Evolutionary conservation across 2,797 vertebrate species (phyloP), one percentile per base, ranked within the genome.

Genomic region (Spinibarbus caldwelli): DNA sequence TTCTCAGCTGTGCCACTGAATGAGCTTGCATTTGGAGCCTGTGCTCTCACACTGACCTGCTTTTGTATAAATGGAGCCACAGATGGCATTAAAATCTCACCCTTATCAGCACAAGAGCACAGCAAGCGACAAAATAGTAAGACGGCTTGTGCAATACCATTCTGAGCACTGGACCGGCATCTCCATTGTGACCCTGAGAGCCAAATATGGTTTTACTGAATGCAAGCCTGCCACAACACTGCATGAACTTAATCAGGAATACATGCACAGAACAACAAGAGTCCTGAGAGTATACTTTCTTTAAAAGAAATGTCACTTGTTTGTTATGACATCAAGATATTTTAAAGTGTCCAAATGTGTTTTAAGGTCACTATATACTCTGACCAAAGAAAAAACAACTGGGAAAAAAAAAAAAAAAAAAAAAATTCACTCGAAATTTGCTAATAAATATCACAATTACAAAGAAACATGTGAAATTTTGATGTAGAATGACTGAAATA

Each of bases 261-360:
- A 31, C 57, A 17, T 78, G 77, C 77, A 62, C 77, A 41, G 75
- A 59, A 78, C 34, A 78, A 59, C n/a, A 78, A 78, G 57, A 14
- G 57, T 45, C 3, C 57, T 17, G 54, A 31, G 3, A 45, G 6
- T 17, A n/a, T n/a, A 38, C 1, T 77, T 26, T 36, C 34, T 59
- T 59, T 10, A 6, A 57, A 59, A n/a, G 1, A 41, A n/a, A 77
- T 59, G 12, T 23, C 49, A 54, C 4, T 72, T 45, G 21, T 23
- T 36, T 54, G 73, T 31, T n/a, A 4, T 38, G 29, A 38, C 49
- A 77, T 76, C 31, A 73, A 31, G 9, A 11, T 2, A 47, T 31
- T 57, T 34, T 66, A 34, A 66, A 34, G 26, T 8, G 36, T n/a
- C 5, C 7, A 73, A 47, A 19, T 31, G 26, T n/a, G n/a, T n/a